Percentiles rank a stretch among this genome's conserved stretches.
Evolutionary conservation across 2,888 invertebrate genomes (phyloP).

Genomic region (Eurytoma adleriae): DNA sequence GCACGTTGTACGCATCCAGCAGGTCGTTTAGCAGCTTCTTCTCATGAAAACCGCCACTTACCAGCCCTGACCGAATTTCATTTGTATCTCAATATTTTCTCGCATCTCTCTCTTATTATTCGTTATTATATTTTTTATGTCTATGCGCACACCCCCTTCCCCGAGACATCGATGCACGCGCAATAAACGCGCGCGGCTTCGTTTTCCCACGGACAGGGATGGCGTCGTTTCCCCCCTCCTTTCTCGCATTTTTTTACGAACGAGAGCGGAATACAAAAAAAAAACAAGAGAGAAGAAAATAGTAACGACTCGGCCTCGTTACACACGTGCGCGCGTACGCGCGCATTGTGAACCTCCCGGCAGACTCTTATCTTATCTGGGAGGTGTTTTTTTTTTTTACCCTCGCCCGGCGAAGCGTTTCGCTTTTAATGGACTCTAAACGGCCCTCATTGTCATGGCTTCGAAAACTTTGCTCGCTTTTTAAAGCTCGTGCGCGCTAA

Average conservation of each 20-base stretch:
- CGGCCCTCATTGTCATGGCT: slow-evolving; percentile 47
- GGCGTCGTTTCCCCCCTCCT: slow-evolving; percentile 29
- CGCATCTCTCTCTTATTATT: background rate
- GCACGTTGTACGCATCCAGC: slow-evolving; percentile 94
- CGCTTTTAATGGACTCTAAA: slow-evolving; percentile 51
- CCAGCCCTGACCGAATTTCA: slow-evolving; percentile 76
- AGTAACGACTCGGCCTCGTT: slow-evolving; percentile 32
- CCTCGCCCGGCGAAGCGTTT: background rate
- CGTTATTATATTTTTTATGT: slow-evolving; percentile 29
- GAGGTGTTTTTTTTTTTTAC: background rate
- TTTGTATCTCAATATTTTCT: slow-evolving; percentile 61
- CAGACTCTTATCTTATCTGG: slow-evolving; percentile 43
- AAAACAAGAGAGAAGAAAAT: slow-evolving; percentile 4
- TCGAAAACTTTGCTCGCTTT: slow-evolving; percentile 55
- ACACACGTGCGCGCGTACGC: background rate
- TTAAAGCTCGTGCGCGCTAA: slow-evolving; percentile 3
- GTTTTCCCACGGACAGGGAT: slow-evolving; percentile 28
- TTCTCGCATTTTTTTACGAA: background rate
- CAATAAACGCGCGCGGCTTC: background rate
- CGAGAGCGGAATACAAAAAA: slow-evolving; percentile 8
- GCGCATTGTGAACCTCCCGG: slow-evolving; percentile 23
- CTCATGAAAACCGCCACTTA: slow-evolving; percentile 93
- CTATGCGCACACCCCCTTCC: background rate
- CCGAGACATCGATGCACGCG: slow-evolving; percentile 7
- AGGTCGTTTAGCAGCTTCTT: slow-evolving; percentile 94